Percentiles rank a stretch among this genome's conserved stretches.
phyloP scores from a whole-genome alignment of 37 sponge, comb jelly and placozoan genomes.

The Axinella damicornis region DNA sequence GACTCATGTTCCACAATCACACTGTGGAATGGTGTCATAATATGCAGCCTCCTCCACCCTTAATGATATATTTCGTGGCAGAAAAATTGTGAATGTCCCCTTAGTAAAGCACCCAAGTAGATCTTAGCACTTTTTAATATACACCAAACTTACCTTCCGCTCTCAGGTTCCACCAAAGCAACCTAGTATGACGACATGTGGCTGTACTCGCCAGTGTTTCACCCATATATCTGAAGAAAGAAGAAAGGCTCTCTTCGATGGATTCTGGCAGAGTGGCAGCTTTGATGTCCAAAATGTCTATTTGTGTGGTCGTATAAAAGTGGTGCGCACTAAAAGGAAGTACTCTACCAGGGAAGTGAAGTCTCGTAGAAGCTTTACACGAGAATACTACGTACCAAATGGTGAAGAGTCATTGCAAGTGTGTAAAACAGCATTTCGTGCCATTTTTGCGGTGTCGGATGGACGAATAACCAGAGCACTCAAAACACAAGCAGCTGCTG shows the following conservation, averaged over 20 bases:
- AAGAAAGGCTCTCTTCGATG: constrained; percentile 35
- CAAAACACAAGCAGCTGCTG: not conserved
- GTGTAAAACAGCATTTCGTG: constrained; percentile 17
- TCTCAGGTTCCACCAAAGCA: constrained; percentile 17
- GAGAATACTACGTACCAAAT: not conserved
- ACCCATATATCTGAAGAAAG: not conserved
- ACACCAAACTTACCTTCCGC: no score
- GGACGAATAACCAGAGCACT: constrained; percentile 18
- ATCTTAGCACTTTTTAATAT: no score
- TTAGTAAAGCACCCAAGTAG: no score
- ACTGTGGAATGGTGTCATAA: no score
- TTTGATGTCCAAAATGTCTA: constrained; percentile 37
- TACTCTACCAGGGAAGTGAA: not conserved
- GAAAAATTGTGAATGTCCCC: no score
- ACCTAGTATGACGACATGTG: not conserved
- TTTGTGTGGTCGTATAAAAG: constrained; percentile 36
- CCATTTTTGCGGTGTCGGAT: constrained; percentile 14
- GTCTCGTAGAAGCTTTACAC: not conserved
- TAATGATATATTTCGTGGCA: no score
- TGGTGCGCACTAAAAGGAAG: not conserved
- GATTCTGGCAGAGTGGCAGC: constrained; percentile 17
- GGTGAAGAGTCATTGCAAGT: constrained; percentile 5
- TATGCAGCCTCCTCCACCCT: no score
- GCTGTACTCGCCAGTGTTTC: constrained; percentile 11
- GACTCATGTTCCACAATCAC: no score